phyloP scores from a whole-genome alignment of 2,888 invertebrate species.

The Tetramorium bicarinatum region DNA sequence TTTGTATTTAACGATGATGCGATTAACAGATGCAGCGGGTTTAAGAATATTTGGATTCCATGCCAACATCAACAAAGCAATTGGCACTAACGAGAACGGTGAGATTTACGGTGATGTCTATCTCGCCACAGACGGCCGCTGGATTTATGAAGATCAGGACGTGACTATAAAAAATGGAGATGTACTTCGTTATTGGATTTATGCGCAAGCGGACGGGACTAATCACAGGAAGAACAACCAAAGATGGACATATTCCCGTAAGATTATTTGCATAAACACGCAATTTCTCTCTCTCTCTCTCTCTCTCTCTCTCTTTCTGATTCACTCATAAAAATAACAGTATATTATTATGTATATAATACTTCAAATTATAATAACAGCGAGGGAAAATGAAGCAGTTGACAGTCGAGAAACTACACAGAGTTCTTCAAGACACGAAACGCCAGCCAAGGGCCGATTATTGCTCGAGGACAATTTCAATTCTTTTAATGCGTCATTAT shows the following conservation, averaged over 20 bases:
- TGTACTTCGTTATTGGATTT: conserved; percentile 89
- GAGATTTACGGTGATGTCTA: conserved; percentile 87
- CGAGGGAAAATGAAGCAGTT: neutral
- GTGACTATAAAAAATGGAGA: conserved; percentile 87
- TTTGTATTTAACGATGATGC: neutral
- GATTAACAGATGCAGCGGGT: conserved; percentile 86
- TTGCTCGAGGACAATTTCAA: conserved; percentile 90
- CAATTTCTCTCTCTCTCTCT: neutral
- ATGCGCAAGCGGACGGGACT: conserved; percentile 87
- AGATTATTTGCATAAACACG: conserved; percentile 35
- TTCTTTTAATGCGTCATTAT: conserved; percentile 68
- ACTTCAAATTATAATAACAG: neutral
- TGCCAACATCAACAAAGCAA: conserved; percentile 88
- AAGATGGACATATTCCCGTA: conserved; percentile 58
- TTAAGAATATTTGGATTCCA: conserved; percentile 89
- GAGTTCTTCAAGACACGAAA: neutral
- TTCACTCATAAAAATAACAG: neutral
- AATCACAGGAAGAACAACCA: conserved; percentile 86
- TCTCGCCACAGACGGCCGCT: conserved; percentile 86
- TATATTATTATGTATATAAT: neutral
- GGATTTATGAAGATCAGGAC: conserved; percentile 87
- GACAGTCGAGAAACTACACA: neutral
- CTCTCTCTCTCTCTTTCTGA: neutral
- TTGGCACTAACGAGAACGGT: conserved; percentile 87
- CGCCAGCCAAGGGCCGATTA: conserved; percentile 64